These are phyloP conservation scores for Morone saxatilis DNA, from an alignment of 2,113 vertebrate genomes.

Conservation along the genomic window DNA sequence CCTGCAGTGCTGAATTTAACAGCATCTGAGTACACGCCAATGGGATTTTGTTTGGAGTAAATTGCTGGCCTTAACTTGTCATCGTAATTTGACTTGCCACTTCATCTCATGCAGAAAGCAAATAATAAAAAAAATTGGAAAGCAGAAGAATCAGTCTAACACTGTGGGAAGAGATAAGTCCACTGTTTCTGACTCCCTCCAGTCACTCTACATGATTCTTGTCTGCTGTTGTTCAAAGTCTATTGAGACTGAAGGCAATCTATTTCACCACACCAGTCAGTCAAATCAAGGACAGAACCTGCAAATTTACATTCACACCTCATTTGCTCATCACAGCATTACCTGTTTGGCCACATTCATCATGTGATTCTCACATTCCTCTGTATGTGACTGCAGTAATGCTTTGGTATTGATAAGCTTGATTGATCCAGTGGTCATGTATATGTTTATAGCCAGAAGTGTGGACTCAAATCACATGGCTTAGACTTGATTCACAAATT, in stretches of 20 bases:
- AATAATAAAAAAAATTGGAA: neutral
- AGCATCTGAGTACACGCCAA: slow-evolving; percentile 26
- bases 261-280: neutral
- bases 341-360: neutral
- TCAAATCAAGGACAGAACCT: neutral
- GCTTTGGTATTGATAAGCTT: neutral
- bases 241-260: neutral
- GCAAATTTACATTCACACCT: neutral
- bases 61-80: slow-evolving; percentile 27
- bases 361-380: neutral
- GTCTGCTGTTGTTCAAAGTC: neutral
- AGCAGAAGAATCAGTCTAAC: neutral
- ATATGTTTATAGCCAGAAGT: neutral
- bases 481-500: too few relatives aligned
- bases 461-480: too few relatives aligned
- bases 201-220: neutral
- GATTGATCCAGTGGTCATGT: neutral
- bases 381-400: neutral
- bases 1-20: slow-evolving; percentile 26
- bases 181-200: neutral
- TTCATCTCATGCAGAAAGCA: slow-evolving; percentile 25
- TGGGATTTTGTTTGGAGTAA: slow-evolving; percentile 34
- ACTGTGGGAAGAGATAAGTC: neutral
- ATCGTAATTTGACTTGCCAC: slow-evolving; percentile 34
- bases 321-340: neutral